These are phyloP conservation scores for Phaedon cochleariae DNA, from an alignment of 2,888 invertebrate genomes.

Conservation along the genomic window DNA sequence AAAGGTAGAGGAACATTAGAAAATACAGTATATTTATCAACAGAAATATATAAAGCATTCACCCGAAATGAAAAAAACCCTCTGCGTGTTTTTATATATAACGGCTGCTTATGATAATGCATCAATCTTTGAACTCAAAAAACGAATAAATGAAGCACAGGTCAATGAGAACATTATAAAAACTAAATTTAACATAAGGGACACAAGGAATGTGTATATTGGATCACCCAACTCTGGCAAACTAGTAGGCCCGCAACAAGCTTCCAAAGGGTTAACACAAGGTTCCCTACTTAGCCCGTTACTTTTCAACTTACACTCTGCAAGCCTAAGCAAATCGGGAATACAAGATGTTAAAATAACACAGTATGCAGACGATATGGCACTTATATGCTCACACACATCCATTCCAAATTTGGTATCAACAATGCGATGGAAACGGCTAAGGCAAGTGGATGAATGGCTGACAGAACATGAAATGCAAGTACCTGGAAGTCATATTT, in stretches of 20 bases:
- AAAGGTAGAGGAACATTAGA: not conserved
- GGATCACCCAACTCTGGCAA: not conserved
- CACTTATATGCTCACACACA: not conserved
- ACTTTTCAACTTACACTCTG: slow-evolving; percentile 21
- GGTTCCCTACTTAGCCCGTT: slow-evolving; percentile 20
- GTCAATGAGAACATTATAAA: not conserved
- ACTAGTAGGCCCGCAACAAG: not conserved
- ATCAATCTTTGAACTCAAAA: not conserved
- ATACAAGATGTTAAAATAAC: slow-evolving; percentile 10
- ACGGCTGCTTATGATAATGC: slow-evolving; percentile 15
- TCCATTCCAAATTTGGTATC: not conserved
- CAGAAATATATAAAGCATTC: not conserved
- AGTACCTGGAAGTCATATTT: slow-evolving; percentile 20
- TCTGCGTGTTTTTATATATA: slow-evolving; percentile 4
- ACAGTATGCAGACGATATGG: slow-evolving; percentile 27
- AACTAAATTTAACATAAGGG: not conserved
- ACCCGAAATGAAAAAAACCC: not conserved
- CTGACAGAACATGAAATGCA: slow-evolving; percentile 15
- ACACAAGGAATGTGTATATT: not conserved
- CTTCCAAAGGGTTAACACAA: not conserved
- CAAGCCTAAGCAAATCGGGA: not conserved
- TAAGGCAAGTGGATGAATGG: slow-evolving; percentile 15
- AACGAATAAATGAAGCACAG: not conserved
- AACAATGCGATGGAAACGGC: slow-evolving; percentile 20
- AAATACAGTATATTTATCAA: not conserved